Conservation (phyloP, 2,113 vertebrate species). For the Chloroceryle aenea region DNA sequence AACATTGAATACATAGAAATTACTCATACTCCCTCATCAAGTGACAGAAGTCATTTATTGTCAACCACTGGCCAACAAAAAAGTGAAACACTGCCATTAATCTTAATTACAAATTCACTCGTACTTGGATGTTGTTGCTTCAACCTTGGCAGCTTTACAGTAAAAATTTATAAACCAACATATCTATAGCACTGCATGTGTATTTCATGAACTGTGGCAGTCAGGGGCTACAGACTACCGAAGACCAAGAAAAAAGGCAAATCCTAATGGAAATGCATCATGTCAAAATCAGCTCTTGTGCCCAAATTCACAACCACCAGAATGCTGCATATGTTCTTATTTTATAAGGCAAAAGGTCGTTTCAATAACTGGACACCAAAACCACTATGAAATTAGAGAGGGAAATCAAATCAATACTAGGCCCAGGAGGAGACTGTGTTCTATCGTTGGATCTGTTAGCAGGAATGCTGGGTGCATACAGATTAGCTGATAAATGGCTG, state of each 20-base stretch:
- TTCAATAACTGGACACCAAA: slow-evolving; percentile 59
- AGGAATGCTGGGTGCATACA: slow-evolving; percentile 73
- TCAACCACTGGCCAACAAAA: neutral
- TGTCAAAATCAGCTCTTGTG: neutral
- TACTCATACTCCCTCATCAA: neutral
- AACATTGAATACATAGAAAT: neutral
- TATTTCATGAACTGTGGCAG: neutral
- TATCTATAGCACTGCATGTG: neutral
- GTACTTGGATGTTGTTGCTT: neutral
- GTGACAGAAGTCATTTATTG: neutral
- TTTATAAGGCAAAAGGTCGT: slow-evolving; percentile 44
- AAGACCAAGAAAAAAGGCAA: neutral
- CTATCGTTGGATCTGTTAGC: slow-evolving; percentile 75
- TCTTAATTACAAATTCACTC: neutral
- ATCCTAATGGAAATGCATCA: neutral
- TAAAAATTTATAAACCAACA: neutral
- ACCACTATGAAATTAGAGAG: slow-evolving; percentile 75
- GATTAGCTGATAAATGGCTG: slow-evolving; percentile 80
- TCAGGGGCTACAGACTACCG: neutral
- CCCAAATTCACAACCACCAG: neutral
- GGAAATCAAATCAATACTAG: slow-evolving; percentile 77
- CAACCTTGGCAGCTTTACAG: neutral
- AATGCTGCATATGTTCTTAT: slow-evolving; percentile 3
- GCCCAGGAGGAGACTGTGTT: slow-evolving; percentile 68
- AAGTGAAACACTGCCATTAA: neutral